phyloP scores from a whole-genome alignment of 2,888 invertebrate species.

The Aromia moschata region DNA sequence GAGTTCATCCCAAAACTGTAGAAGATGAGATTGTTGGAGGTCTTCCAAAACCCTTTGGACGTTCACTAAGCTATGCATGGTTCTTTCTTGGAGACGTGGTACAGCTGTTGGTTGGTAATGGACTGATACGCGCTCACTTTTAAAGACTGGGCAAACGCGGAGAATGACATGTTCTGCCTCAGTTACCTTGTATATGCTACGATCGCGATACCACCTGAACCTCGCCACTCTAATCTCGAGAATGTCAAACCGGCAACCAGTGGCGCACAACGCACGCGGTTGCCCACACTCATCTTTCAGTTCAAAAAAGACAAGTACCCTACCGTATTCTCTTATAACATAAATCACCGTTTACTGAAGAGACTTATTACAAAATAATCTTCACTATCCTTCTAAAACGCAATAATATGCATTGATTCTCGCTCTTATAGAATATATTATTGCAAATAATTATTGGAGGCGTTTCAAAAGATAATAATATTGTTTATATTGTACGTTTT shows the following conservation, averaged over 20 bases:
- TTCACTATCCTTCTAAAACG: too few species aligned
- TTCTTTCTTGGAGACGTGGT: slow-evolving; percentile 24
- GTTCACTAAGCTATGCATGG: slow-evolving; percentile 38
- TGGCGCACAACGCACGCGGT: slow-evolving; percentile 29
- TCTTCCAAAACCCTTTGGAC: slow-evolving; percentile 39
- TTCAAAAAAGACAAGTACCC: neutral
- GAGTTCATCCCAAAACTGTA: slow-evolving; percentile 44
- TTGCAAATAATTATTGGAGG: too few species aligned
- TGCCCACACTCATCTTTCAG: neutral
- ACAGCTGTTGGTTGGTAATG: slow-evolving; percentile 13
- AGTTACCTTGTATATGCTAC: slow-evolving; percentile 40
- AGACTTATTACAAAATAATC: too few species aligned
- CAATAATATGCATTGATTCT: too few species aligned
- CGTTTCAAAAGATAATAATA: too few species aligned
- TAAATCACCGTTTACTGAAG: too few species aligned
- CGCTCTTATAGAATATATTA: too few species aligned
- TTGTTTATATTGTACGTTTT: too few species aligned
- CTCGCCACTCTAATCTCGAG: slow-evolving; percentile 34
- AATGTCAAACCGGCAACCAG: slow-evolving; percentile 28
- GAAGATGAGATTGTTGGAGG: slow-evolving; percentile 44
- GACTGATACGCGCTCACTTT: slow-evolving; percentile 20
- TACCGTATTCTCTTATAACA: too few species aligned
- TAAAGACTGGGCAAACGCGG: slow-evolving; percentile 24
- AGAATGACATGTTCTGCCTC: slow-evolving; percentile 31
- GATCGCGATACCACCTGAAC: slow-evolving; percentile 36